These are phyloP conservation scores for Epicauta chinensis DNA, from an alignment of 1,140 invertebrate species.

Conservation along the genomic window DNA sequence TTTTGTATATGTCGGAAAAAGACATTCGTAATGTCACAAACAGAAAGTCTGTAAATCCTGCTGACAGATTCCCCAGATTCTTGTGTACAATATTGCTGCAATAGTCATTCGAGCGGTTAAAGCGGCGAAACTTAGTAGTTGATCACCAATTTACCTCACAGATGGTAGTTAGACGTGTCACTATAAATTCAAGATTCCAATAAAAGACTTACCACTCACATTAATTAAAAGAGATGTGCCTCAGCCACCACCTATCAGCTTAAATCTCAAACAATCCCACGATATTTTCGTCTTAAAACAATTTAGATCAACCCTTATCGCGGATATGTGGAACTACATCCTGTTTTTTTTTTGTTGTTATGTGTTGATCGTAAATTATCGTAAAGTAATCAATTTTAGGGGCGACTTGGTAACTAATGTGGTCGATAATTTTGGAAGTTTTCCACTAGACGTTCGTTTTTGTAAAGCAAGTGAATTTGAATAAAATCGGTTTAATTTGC, in stretches of 20 bases:
- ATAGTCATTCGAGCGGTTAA: conserved; percentile 20
- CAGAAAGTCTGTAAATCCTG: conserved; percentile 28
- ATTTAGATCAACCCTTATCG: no score
- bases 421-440: no score
- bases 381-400: no score
- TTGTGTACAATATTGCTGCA: conserved; percentile 21
- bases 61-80: conserved; percentile 32
- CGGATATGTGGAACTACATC: no score
- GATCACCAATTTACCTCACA: conserved; percentile 37
- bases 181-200: conserved; percentile 26
- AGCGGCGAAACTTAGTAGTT: conserved; percentile 24
- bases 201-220: conserved; percentile 20
- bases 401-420: no score
- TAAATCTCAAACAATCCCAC: no score
- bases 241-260: neutral
- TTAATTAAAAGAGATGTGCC: conserved; percentile 16
- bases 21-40: conserved; percentile 16
- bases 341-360: no score
- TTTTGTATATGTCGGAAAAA: neutral
- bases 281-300: no score
- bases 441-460: no score
- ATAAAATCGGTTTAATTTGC: no score
- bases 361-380: no score
- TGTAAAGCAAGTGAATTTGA: no score
- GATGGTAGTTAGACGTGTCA: conserved; percentile 26